These are phyloP conservation scores for Bubo blakistoni DNA, from an alignment of 2,113 vertebrate species.

Conservation along the genomic window DNA sequence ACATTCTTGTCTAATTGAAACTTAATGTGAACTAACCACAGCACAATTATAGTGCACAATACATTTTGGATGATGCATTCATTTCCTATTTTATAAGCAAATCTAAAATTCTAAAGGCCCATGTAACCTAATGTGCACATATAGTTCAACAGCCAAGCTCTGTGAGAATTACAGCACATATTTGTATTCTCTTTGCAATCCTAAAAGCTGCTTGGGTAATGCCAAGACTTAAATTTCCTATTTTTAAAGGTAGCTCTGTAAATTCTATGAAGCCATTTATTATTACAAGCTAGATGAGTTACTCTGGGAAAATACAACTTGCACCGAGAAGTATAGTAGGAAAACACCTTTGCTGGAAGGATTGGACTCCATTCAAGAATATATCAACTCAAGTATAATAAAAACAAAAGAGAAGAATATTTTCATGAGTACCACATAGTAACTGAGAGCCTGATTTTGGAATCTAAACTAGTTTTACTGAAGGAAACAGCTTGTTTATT, in stretches of 20 bases:
- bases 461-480: background rate
- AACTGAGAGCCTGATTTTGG: background rate
- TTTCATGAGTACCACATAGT: background rate
- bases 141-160: background rate
- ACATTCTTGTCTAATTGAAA: slow-evolving; percentile 69
- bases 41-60: background rate
- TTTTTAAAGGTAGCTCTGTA: background rate
- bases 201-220: background rate
- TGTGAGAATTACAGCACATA: background rate
- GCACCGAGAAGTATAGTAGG: background rate
- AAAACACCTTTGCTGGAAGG: background rate
- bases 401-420: background rate
- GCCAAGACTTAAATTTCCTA: background rate
- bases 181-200: background rate
- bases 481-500: background rate
- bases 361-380: background rate
- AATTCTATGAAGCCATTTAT: background rate
- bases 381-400: background rate
- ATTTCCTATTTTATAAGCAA: slow-evolving; percentile 55
- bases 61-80: background rate
- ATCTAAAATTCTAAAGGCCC: background rate
- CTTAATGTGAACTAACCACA: slow-evolving; percentile 63
- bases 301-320: background rate
- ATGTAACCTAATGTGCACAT: background rate
- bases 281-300: background rate